Base-by-base conservation (phyloP, 2,113 vertebrate species). In the Ptychochromis oligacanthus region DNA sequence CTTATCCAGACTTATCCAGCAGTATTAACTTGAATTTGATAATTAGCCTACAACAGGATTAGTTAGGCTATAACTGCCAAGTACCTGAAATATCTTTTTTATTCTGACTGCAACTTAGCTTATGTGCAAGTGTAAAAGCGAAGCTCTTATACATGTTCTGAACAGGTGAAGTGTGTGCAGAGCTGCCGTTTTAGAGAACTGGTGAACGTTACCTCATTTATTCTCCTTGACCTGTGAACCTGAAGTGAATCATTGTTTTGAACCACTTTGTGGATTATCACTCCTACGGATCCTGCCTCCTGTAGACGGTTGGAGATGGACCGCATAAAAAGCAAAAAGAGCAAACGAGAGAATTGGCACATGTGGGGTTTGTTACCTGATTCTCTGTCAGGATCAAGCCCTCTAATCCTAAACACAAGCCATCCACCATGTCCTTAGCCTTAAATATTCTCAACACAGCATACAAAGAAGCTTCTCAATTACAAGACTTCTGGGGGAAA, bases 171-270 rank as follows among this genome's bases (percentile, higher is more conserved):
- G 52, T 81, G 61, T n/a, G 24, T 54, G 77, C 55, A 72, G 49
- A 75, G 28, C 76, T 83, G 64, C 54, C 5, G 10, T 83, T 77
- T 38, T 10, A 75, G 38, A 56, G 10, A 77, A 79, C 67, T 61
- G 15, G 31, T 59, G 46, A 90, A 85, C 72, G 28, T 80, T 58
- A 15, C 22, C 65, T 81, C 62, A 22, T 90, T 83, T 72, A n/a
- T 58, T 88, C 54, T 76, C 55, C 82, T 83, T 77, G 90, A 89
- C 88, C 78, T 58, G 0, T 76, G 82, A 87, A 76, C 80, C 79
- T 70, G 24, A 83, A 83, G 40, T 90, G 89, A 91, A 70, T 91
- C 88, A 91, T 79, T 86, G 90, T 92, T 91, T 89, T 84, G 77
- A 83, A 79, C 67, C 75, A 87, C 82, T 92, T 80, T 38, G n/a